Base-by-base conservation (phyloP, 2,888 invertebrate genomes). In the Sesia apiformis region DNA sequence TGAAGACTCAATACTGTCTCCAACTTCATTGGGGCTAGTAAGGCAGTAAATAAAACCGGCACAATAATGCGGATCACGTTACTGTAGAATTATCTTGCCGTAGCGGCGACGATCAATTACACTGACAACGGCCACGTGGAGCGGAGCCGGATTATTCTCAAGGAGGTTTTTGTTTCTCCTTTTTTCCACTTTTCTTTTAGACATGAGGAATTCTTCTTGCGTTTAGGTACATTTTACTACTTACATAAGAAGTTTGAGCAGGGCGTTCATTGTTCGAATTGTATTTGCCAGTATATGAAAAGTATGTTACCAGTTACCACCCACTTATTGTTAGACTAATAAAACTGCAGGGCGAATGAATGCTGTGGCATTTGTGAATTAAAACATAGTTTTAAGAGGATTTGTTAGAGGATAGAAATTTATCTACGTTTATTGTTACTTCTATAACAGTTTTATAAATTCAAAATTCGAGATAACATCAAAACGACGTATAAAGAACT, bases 11-110 rank as follows among this genome's bases (percentile, higher is more conserved):
- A 4, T 8, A 46, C 46, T 46, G 46, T 46, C 5, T 46, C 46
- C 23, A 8, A 46, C n/a, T 23, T 8, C 8, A 23, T n/a, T 8
- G n/a, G 7, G 5, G 38, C 57, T 56, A 59, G 60, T 67, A 67
- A 74, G 69, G 70, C 67, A 66, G 55, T 41, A 55, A 23, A 80
- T 81, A 80, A 81, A 82, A 81, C 74, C 70, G 72, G 74, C 70
- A 74, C 74, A 78, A 80, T 80, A 82, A 86, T 85, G 83, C 86
- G 78, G 83, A 84, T 85, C 86, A 84, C 85, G 86, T 85, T 84
- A 85, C 55, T 65, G 62, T 71, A 74, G 83, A 82, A 84, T 84
- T 85, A 86, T 85, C 84, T 84, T 78, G 78, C 79, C 69, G 75
- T 76, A 79, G 75, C 77, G 79, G 78, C 74, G 76, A 76, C 84